Conservation (phyloP, 1,140 invertebrate species). For the Limonius californicus region DNA sequence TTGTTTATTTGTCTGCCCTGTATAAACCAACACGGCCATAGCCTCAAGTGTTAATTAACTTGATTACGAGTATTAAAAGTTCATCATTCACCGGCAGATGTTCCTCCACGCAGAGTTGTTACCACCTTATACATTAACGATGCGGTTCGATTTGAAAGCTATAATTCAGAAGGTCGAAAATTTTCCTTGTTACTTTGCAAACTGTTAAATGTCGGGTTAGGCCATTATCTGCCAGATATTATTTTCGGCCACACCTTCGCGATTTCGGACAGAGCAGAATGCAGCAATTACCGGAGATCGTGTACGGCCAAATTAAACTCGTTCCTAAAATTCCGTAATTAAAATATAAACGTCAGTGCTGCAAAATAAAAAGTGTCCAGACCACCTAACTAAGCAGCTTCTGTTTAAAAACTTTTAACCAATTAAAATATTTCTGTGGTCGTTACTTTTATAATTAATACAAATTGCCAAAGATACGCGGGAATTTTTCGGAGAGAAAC, state of each 20-base stretch:
- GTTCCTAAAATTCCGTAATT: constrained; percentile 8
- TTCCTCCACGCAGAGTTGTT: background rate
- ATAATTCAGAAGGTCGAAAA: background rate
- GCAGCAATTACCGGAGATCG: background rate
- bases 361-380: constrained; percentile 18
- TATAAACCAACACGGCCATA: background rate
- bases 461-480: constrained; percentile 18
- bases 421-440: constrained; percentile 25
- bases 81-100: constrained; percentile 12
- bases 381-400: constrained; percentile 21
- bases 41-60: background rate
- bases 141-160: background rate
- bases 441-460: constrained; percentile 23
- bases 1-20: background rate
- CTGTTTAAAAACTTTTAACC: constrained; percentile 19
- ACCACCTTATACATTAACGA: constrained; percentile 6
- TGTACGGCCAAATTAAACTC: constrained; percentile 3
- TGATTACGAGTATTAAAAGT: background rate
- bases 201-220: too few species aligned
- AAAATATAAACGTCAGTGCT: constrained; percentile 11
- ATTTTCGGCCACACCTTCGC: too few species aligned
- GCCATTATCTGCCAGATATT: too few species aligned
- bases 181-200: too few species aligned
- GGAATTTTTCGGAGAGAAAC: background rate
- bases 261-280: too few species aligned